Percentiles rank a stretch among this genome's conserved stretches.
phyloP scores from a whole-genome alignment of 2,113 vertebrate species.

The Hippocampus barbouri region DNA sequence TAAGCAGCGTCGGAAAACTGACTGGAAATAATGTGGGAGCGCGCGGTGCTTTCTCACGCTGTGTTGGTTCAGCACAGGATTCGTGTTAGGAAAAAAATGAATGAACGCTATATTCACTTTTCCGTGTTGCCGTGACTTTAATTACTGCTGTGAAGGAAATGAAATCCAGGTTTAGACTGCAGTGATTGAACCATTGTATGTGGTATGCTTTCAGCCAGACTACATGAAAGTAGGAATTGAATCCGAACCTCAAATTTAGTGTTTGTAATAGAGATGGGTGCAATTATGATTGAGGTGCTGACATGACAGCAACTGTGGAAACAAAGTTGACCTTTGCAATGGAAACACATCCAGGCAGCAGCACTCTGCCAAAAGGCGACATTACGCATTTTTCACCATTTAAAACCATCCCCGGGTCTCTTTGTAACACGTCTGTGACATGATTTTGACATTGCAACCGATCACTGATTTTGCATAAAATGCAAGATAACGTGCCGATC shows the following conservation, averaged over 20 bases:
- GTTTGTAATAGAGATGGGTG: background rate
- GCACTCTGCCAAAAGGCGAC: background rate
- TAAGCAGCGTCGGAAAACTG: background rate
- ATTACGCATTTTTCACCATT: background rate
- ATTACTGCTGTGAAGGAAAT: slow-evolving; percentile 19
- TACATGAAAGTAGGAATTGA: background rate
- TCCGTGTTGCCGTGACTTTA: slow-evolving; percentile 18
- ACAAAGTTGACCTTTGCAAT: background rate
- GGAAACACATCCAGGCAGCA: background rate
- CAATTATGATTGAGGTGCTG: background rate
- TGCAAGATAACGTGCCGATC: no score
- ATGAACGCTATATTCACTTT: slow-evolving; percentile 14
- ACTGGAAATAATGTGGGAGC: slow-evolving; percentile 31
- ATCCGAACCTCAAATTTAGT: background rate
- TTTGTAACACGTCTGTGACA: background rate
- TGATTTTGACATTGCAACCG: background rate
- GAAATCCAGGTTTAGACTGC: slow-evolving; percentile 39
- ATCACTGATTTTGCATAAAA: no score
- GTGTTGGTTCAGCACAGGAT: background rate
- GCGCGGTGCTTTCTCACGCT: background rate
- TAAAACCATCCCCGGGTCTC: background rate
- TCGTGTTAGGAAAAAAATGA: slow-evolving; percentile 12
- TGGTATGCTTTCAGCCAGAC: background rate
- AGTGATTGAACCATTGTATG: slow-evolving; percentile 28
- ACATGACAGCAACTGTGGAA: background rate